These are phyloP conservation scores for Lasius fuliginosus DNA, from an alignment of 2,888 invertebrate species.

Conservation along the genomic window DNA sequence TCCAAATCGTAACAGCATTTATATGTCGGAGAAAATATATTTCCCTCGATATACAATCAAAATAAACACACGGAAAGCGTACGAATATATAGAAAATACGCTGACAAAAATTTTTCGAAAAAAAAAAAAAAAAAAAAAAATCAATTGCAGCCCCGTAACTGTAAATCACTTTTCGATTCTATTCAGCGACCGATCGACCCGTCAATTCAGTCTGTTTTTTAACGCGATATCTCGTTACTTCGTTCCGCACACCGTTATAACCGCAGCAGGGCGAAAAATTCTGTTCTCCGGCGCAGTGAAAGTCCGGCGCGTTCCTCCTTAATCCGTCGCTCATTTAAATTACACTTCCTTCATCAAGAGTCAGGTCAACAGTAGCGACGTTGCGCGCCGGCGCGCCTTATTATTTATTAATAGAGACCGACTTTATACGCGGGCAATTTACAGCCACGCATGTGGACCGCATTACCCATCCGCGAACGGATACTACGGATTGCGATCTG, in stretches of 20 bases:
- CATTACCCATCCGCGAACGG: slow-evolving; percentile 10
- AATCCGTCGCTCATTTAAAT: slow-evolving; percentile 33
- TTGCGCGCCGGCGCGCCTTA: slow-evolving; percentile 27
- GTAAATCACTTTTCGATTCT: neutral
- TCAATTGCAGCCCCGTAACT: neutral
- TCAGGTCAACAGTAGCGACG: slow-evolving; percentile 44
- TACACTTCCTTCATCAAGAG: slow-evolving; percentile 36
- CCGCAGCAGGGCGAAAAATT: slow-evolving; percentile 17
- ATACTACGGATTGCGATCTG: slow-evolving; percentile 37
- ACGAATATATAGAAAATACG: neutral
- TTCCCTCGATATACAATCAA: neutral
- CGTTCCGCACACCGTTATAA: neutral
- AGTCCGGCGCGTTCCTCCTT: slow-evolving; percentile 39
- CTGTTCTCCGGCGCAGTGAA: slow-evolving; percentile 18
- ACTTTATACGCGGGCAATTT: slow-evolving; percentile 20
- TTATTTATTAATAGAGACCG: slow-evolving; percentile 50
- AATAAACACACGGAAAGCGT: neutral
- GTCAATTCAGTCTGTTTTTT: neutral
- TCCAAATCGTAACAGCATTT: neutral
- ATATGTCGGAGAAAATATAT: neutral
- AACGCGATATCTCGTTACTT: neutral
- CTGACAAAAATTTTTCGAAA: neutral
- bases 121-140: no score
- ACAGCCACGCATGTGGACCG: neutral
- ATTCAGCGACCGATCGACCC: neutral